These are phyloP conservation scores for Scrobipalpa costella DNA, from an alignment of 2,888 invertebrate genomes.

Conservation along the genomic window DNA sequence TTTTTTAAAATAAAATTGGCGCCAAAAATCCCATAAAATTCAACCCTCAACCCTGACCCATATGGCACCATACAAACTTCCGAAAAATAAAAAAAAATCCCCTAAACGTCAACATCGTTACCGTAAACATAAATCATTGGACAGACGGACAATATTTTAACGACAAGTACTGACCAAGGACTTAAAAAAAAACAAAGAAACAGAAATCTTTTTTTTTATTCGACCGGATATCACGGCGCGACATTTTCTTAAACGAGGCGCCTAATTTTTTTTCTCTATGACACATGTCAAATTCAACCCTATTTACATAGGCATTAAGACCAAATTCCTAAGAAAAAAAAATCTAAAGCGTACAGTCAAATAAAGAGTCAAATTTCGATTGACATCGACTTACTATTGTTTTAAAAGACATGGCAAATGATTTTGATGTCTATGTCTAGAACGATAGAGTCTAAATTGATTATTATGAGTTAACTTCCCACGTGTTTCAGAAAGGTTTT, in stretches of 20 bases:
- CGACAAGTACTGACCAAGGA: slow-evolving; percentile 59
- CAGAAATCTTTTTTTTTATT: slow-evolving; percentile 32
- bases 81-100: slow-evolving; percentile 38
- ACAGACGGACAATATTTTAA: slow-evolving; percentile 55
- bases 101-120: slow-evolving; percentile 40
- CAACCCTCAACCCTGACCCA: slow-evolving; percentile 27
- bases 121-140: slow-evolving; percentile 63
- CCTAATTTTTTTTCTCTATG: slow-evolving; percentile 34
- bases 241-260: slow-evolving; percentile 70
- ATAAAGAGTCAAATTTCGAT: slow-evolving; percentile 39
- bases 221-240: slow-evolving; percentile 53
- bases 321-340: background rate
- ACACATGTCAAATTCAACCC: background rate
- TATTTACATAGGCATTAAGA: background rate
- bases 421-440: slow-evolving; percentile 24
- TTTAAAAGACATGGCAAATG: slow-evolving; percentile 36
- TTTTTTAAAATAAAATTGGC: slow-evolving; percentile 27
- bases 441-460: background rate
- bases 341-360: slow-evolving; percentile 29
- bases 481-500: slow-evolving; percentile 11
- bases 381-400: slow-evolving; percentile 43
- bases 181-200: slow-evolving; percentile 45
- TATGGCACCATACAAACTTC: slow-evolving; percentile 26
- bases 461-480: background rate
- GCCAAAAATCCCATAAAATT: slow-evolving; percentile 20